Evolutionary conservation across 1,140 invertebrate genomes (phyloP).

Genomic region (Bombus fervidus): DNA sequence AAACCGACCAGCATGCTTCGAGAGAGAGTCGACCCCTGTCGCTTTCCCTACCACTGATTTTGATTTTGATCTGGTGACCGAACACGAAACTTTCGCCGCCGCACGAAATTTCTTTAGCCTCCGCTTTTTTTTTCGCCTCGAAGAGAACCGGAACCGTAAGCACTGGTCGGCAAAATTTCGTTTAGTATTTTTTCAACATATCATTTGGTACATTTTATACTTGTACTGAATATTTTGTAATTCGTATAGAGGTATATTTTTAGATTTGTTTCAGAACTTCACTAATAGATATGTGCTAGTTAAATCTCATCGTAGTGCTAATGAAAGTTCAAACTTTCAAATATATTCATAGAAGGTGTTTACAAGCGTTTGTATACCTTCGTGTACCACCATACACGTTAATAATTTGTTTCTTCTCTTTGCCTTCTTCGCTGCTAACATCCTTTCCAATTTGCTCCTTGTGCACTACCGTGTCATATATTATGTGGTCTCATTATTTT

Average conservation of each 20-base stretch:
- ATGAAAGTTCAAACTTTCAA: too few species aligned
- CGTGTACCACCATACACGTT: too few species aligned
- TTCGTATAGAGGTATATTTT: not conserved
- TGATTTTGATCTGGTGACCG: not conserved
- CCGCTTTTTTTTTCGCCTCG: not conserved
- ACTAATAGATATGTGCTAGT: too few species aligned
- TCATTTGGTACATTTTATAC: not conserved
- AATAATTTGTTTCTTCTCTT: too few species aligned
- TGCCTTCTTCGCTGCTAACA: too few species aligned
- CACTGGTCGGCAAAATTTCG: not conserved
- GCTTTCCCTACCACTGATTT: not conserved
- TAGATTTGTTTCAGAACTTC: not conserved
- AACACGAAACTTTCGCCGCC: not conserved
- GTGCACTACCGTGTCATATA: too few species aligned
- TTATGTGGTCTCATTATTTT: too few species aligned
- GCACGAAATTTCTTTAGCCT: not conserved
- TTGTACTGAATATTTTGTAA: not conserved
- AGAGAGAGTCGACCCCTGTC: constrained; percentile 23
- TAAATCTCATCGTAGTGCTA: too few species aligned
- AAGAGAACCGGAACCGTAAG: not conserved
- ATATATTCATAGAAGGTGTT: too few species aligned
- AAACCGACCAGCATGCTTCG: not conserved
- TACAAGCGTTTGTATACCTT: too few species aligned
- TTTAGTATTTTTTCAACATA: not conserved
- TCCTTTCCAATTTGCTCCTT: too few species aligned